Conservation (phyloP, 1,140 invertebrate genomes). For the Orchesella cincta region DNA sequence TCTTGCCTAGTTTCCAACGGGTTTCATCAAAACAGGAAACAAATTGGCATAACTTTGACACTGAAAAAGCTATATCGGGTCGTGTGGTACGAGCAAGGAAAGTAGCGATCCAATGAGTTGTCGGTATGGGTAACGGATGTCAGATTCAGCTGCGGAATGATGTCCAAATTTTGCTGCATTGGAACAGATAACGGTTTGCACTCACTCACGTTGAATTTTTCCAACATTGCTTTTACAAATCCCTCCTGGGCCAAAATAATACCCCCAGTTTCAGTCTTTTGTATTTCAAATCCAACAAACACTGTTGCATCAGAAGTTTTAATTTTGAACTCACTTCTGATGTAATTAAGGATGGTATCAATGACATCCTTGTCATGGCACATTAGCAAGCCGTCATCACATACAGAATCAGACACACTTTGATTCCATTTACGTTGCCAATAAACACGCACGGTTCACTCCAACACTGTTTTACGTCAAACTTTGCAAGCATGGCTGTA, state of each 20-base stretch:
- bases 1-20: conserved; percentile 54
- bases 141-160: neutral
- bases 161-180: neutral
- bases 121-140: conserved; percentile 46
- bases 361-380: neutral
- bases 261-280: neutral
- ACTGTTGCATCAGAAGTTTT: conserved; percentile 38
- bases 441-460: neutral
- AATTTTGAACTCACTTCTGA: neutral
- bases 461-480: neutral
- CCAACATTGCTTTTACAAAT: neutral
- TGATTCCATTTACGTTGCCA: neutral
- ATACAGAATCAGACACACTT: neutral
- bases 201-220: neutral
- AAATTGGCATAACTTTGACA: conserved; percentile 54
- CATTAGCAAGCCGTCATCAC: neutral
- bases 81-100: conserved; percentile 55
- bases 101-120: conserved; percentile 55
- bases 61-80: conserved; percentile 56
- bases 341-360: neutral
- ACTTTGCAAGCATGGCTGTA: neutral
- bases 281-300: neutral
- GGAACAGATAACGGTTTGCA: neutral
- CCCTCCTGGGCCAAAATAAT: neutral
- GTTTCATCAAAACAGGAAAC: conserved; percentile 51